Conservation (phyloP, 1,140 invertebrate species). For the Trachymyrmex septentrionalis region DNA sequence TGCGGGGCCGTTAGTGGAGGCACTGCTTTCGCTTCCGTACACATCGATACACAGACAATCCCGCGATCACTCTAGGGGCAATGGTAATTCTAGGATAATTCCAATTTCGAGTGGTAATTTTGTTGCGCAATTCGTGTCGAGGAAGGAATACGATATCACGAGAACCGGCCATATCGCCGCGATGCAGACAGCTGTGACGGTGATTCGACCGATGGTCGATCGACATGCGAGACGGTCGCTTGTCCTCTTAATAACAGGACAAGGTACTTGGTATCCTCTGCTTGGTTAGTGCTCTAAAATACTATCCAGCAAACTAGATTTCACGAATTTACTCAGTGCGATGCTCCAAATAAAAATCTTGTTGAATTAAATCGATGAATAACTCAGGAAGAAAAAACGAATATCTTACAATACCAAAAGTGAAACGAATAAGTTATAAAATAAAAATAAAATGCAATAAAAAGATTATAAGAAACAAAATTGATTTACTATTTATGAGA, state of each 20-base stretch:
- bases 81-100: conserved; percentile 82
- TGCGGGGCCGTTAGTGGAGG: conserved; percentile 71
- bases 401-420: background rate
- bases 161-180: conserved; percentile 62
- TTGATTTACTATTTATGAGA: background rate
- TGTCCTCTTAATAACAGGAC: conserved; percentile 59
- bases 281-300: background rate
- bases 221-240: conserved; percentile 77
- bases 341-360: background rate
- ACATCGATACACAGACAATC: conserved; percentile 71
- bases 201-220: conserved; percentile 75
- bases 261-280: conserved; percentile 19
- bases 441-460: background rate
- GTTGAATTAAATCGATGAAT: background rate
- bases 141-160: conserved; percentile 80
- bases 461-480: background rate
- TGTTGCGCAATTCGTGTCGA: conserved; percentile 81
- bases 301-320: conserved; percentile 18
- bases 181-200: conserved; percentile 70
- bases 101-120: conserved; percentile 82
- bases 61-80: conserved; percentile 61
- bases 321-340: background rate
- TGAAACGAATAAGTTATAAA: background rate
- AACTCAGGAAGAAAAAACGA: background rate
- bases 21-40: conserved; percentile 71